Evolutionary conservation across 1,140 invertebrate species (phyloP).

Genomic region (Argopecten irradians): DNA sequence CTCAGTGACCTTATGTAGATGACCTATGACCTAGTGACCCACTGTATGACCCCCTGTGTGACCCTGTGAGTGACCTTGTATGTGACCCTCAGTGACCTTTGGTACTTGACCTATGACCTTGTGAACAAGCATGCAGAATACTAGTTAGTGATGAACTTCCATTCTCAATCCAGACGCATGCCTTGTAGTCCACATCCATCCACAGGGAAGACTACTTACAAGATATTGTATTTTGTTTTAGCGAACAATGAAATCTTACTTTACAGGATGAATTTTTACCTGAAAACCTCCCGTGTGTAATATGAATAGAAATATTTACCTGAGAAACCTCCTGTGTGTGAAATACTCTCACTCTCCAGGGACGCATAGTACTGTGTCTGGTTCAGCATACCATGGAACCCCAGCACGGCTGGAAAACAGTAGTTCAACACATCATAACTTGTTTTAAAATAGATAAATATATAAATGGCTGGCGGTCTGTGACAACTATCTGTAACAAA

Average conservation of each 20-base stretch:
- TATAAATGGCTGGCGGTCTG: background rate
- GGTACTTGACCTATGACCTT: background rate
- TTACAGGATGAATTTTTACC: too few species aligned
- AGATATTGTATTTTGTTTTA: too few species aligned
- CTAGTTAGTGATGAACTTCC: background rate
- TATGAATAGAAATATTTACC: conserved; percentile 63
- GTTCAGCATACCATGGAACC: conserved; percentile 99
- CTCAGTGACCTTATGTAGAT: background rate
- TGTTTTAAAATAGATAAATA: background rate
- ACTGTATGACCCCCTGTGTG: background rate
- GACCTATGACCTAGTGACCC: background rate
- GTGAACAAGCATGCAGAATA: background rate
- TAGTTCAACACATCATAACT: background rate
- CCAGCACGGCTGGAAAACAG: conserved; percentile 91
- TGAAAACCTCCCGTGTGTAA: too few species aligned
- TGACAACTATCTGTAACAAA: background rate
- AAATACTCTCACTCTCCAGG: conserved; percentile 74
- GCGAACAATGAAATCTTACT: too few species aligned
- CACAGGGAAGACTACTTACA: too few species aligned
- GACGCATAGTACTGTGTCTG: conserved; percentile 99
- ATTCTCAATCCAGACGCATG: background rate
- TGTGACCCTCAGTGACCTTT: too few species aligned
- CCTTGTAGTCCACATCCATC: background rate
- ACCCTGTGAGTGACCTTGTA: background rate
- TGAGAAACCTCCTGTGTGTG: conserved; percentile 74